Evolutionary conservation across 92 coral and sea anemone species (phyloP).

Genomic region (Blastomussa wellsi): DNA sequence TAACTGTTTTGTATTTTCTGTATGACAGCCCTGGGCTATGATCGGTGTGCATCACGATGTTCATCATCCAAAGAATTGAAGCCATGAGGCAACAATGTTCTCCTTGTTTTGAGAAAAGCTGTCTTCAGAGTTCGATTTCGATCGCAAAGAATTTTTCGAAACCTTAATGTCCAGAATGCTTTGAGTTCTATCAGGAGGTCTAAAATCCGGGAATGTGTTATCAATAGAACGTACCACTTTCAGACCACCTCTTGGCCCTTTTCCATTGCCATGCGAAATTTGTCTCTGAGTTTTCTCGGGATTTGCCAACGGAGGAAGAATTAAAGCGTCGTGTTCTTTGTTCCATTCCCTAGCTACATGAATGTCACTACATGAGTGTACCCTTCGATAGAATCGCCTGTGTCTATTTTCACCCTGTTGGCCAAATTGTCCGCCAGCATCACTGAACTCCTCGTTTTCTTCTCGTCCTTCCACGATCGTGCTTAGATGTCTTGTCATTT

Average conservation of each 20-base stretch:
- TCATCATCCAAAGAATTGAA: constrained; percentile 41
- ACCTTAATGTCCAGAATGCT: constrained; percentile 21
- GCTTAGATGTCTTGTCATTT: constrained; percentile 36
- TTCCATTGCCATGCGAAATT: background rate
- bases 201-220: constrained; percentile 33
- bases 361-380: constrained; percentile 26
- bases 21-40: background rate
- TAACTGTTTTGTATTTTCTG: too few relatives aligned
- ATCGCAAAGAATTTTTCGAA: background rate
- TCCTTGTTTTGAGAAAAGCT: constrained; percentile 33
- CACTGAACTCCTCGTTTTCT: constrained; percentile 24
- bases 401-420: constrained; percentile 7
- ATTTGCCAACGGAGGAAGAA: constrained; percentile 28
- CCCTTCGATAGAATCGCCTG: constrained; percentile 21
- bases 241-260: background rate
- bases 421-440: background rate
- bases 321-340: background rate
- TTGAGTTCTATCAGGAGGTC: background rate
- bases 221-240: background rate
- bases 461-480: constrained; percentile 38
- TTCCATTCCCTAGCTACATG: background rate
- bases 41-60: background rate
- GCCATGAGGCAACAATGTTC: constrained; percentile 48
- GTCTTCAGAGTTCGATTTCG: constrained; percentile 1
- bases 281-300: constrained; percentile 4